Conservation (phyloP, 2,113 vertebrate species). For the Excalfactoria chinensis region DNA sequence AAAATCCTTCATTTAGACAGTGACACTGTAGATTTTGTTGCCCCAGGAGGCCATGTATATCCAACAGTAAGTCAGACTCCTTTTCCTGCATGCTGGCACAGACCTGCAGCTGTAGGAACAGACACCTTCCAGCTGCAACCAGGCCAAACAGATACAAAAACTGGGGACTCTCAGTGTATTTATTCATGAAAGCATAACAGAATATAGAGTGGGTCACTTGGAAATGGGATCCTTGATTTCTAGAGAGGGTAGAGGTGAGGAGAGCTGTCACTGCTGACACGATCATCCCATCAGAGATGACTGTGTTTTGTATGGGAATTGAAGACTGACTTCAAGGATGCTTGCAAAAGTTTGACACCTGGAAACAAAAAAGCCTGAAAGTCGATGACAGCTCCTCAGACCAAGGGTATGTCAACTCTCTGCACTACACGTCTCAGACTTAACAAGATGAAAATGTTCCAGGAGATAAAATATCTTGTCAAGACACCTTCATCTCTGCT, state of each 20-base stretch:
- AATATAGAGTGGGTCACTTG: background rate
- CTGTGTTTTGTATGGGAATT: background rate
- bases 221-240: background rate
- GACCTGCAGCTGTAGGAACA: background rate
- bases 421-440: background rate
- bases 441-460: background rate
- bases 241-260: background rate
- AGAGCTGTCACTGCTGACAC: background rate
- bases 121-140: background rate
- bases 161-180: background rate
- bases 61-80: background rate
- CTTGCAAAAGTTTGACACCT: background rate
- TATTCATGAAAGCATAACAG: background rate
- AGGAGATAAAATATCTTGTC: background rate
- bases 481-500: background rate
- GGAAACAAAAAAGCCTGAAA: background rate
- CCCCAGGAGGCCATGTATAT: background rate
- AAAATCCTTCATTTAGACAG: conserved; percentile 1
- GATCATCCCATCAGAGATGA: background rate
- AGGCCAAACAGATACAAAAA: background rate
- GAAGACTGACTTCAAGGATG: background rate
- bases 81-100: background rate
- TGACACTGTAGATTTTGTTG: background rate
- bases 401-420: background rate
- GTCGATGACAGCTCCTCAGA: background rate